phyloP scores from a whole-genome alignment of 1,140 invertebrate genomes.

The Drosophila elegans region DNA sequence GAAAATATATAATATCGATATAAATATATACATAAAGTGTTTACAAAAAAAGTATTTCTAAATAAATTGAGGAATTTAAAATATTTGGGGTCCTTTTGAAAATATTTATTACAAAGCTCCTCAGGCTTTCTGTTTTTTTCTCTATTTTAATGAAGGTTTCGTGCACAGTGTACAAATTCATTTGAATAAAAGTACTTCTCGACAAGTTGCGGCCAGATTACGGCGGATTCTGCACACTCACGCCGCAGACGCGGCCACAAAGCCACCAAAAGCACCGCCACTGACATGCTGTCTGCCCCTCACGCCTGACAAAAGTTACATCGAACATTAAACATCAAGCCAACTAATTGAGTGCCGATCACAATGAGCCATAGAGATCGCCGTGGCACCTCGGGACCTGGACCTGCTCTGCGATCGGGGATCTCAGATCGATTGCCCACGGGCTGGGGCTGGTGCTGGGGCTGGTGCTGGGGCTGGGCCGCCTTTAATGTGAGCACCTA shows the following conservation, averaged over 20 bases:
- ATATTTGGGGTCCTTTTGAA: too few species aligned
- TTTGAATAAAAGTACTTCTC: conserved; percentile 47
- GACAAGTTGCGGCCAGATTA: conserved; percentile 32
- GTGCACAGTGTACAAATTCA: conserved; percentile 12
- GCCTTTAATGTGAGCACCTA: conserved; percentile 74
- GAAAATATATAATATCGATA: too few species aligned
- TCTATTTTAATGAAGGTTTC: neutral
- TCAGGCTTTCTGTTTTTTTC: neutral
- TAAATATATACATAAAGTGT: too few species aligned
- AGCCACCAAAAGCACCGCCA: conserved; percentile 75
- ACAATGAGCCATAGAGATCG: conserved; percentile 71
- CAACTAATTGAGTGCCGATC: conserved; percentile 80
- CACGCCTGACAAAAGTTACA: conserved; percentile 76
- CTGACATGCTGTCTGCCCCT: conserved; percentile 72
- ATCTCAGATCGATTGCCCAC: neutral
- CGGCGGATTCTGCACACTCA: conserved; percentile 75
- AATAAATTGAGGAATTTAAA: too few species aligned
- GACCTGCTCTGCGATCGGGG: conserved; percentile 34
- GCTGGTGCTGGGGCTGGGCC: conserved; percentile 31
- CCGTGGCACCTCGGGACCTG: conserved; percentile 27
- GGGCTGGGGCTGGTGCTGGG: conserved; percentile 22
- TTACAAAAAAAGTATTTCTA: too few species aligned
- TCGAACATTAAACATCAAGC: conserved; percentile 77
- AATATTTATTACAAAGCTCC: too few species aligned
- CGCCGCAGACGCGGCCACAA: conserved; percentile 69